Base-by-base conservation (phyloP, 2,797 vertebrate species). In the Scolopax rusticola region DNA sequence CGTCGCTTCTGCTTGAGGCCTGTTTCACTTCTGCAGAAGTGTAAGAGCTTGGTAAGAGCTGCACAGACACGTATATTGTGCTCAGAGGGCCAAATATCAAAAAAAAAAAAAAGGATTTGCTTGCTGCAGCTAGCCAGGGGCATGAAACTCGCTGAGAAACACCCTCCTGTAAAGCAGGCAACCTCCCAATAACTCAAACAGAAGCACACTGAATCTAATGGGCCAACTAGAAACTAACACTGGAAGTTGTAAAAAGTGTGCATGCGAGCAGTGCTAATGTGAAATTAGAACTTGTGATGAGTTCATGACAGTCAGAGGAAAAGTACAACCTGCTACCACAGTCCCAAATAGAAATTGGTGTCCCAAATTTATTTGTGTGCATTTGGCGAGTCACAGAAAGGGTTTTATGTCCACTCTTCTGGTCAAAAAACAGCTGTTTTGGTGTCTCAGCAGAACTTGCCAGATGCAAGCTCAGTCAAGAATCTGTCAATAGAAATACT, bases 401-500 rank as follows among this genome's bases (percentile, higher is more conserved):
- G 70, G 69, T 89, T 97, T 97, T 95, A 91, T 95, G 85, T 61
- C 73, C 84, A 84, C 85, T 69, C 61, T 36, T 73, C 41, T 48
- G 47, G 76, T 54, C 18, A 53, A 91, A 92, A 90, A 32, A 54
- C 16, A 70, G n/a, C 18, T 93, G 41, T 96, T 97, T 92, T 87
- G 89, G 41, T 51, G 69, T 41, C 77, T 73, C 33, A 91, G 85
- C 47, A 91, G 30, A 70, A 91, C 15, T 57, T 53, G 67, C 89
- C 96, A 96, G 89, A 79, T 89, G 80, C 70, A 75, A 38, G 32
- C 53, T 79, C 90, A 84, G 69, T 91, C 76, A 88, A 32, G 48
- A 74, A 94, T 93, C 77, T 88, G 89, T 97, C 94, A 96, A 95
- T 41, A 94, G 74, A 92, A 95, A 85, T 63, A 78, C 77, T 91